phyloP scores from a whole-genome alignment of 2,113 vertebrate genomes.

The Calonectris borealis region DNA sequence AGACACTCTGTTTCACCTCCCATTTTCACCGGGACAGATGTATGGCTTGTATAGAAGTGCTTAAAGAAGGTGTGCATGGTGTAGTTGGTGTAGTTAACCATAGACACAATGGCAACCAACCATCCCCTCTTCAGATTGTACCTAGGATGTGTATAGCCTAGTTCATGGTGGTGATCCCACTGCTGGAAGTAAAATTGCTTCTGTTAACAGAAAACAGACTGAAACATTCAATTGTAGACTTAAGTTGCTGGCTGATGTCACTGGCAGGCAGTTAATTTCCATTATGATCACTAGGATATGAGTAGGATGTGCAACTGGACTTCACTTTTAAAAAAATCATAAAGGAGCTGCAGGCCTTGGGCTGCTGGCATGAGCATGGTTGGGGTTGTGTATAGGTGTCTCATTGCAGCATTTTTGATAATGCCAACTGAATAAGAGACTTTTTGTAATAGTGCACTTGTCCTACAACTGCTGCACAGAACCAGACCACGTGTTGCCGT shows the following conservation, averaged over 20 bases:
- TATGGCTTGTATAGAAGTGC: not conserved
- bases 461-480: not conserved
- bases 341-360: not conserved
- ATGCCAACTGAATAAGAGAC: not conserved
- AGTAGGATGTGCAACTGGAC: not conserved
- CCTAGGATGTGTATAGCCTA: not conserved
- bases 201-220: not conserved
- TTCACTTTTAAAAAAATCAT: not conserved
- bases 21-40: not conserved
- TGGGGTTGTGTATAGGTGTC: not conserved
- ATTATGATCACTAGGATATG: not conserved
- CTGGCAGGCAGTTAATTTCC: not conserved
- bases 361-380: not conserved
- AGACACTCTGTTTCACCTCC: not conserved
- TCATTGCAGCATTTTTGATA: not conserved
- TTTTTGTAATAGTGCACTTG: not conserved
- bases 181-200: not conserved
- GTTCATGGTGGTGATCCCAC: not conserved
- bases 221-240: not conserved
- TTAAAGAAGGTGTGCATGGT: not conserved
- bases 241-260: not conserved
- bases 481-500: not conserved
- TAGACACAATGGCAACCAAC: no score
- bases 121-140: not conserved
- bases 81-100: not conserved